phyloP scores from a whole-genome alignment of 2,113 vertebrate species.

The Symphodus melops region DNA sequence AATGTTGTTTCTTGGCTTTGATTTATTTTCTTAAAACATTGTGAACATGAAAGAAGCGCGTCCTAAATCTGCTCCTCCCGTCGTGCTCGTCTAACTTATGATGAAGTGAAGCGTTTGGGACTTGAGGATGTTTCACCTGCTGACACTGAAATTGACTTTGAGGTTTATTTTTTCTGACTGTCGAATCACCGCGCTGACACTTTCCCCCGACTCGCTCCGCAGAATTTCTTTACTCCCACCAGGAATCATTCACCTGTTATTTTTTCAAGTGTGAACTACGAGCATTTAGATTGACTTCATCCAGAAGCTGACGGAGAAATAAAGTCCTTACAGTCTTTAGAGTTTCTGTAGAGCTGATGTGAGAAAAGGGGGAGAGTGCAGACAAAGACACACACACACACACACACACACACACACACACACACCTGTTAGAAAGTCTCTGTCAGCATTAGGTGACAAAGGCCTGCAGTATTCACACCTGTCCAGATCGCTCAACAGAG shows the following conservation, averaged over 20 bases:
- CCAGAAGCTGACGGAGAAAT: constrained; percentile 7
- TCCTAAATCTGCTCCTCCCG: neutral
- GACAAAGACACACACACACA: neutral
- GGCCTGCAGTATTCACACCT: constrained; percentile 59
- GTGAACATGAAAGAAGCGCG: no score
- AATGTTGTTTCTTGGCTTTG: no score
- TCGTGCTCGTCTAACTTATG: no score
- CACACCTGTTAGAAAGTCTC: constrained; percentile 55
- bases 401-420: neutral
- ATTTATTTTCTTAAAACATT: no score
- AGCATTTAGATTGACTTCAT: constrained; percentile 24
- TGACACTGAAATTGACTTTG: constrained; percentile 6
- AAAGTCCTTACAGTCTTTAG: neutral
- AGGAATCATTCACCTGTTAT: neutral
- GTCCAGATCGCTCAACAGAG: constrained; percentile 56
- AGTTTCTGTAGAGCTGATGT: neutral
- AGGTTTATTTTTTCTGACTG: constrained; percentile 6
- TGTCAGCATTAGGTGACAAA: constrained; percentile 60
- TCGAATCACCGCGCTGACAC: neutral
- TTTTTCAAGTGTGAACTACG: constrained; percentile 5
- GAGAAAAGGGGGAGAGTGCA: neutral
- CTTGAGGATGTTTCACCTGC: neutral
- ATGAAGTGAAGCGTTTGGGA: neutral
- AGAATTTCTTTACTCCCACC: neutral
- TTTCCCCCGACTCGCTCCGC: neutral